Percentiles rank a stretch among this genome's conserved stretches.
Evolutionary conservation across 2,797 vertebrate genomes (phyloP).

Genomic region (Ctenopoma kingsleyae): DNA sequence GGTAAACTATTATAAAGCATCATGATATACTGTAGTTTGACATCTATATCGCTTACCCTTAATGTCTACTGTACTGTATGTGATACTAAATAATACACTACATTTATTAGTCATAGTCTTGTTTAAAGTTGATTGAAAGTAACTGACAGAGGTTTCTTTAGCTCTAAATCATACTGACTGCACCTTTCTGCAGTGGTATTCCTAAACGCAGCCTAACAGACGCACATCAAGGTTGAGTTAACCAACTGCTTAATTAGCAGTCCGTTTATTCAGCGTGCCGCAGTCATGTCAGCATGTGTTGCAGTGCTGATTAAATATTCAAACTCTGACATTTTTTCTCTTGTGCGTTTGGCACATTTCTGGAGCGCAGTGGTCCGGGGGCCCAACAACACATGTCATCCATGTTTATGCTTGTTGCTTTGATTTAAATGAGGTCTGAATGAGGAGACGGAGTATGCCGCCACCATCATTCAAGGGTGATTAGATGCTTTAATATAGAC

Average conservation of each 20-base stretch:
- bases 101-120: neutral
- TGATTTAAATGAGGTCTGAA: constrained; percentile 66
- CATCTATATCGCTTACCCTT: too few species aligned
- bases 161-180: neutral
- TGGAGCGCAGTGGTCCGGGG: constrained; percentile 17
- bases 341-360: constrained; percentile 46
- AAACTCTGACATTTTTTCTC: constrained; percentile 66
- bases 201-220: constrained; percentile 3
- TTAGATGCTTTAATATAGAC: constrained; percentile 76
- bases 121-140: neutral
- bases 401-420: constrained; percentile 61
- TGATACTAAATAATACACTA: too few species aligned
- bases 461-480: constrained; percentile 69
- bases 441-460: constrained; percentile 43
- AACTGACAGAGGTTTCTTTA: neutral
- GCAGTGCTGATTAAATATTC: constrained; percentile 57
- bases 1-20: too few species aligned
- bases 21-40: too few species aligned
- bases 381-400: constrained; percentile 53
- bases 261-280: constrained; percentile 39
- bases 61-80: too few species aligned
- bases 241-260: constrained; percentile 52
- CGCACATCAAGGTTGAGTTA: constrained; percentile 40
- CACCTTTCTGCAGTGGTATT: neutral
- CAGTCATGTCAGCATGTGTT: constrained; percentile 54